Percentiles rank a stretch among this genome's conserved stretches.
phyloP scores from a whole-genome alignment of 2,797 vertebrate genomes.

The Alectoris magna region DNA sequence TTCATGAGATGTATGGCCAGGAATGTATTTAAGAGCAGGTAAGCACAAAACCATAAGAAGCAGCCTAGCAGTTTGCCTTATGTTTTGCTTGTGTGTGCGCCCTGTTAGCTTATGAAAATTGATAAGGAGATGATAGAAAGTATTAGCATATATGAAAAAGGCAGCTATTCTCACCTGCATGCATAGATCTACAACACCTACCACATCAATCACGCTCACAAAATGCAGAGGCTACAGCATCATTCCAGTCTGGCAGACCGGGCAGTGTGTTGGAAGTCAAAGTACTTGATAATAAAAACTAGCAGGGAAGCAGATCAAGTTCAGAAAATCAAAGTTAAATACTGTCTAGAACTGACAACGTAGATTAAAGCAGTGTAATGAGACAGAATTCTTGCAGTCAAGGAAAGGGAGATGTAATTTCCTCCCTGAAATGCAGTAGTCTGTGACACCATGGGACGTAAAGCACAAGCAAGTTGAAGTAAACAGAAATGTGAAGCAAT shows the following conservation, averaged over 20 bases:
- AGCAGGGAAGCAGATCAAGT: not conserved
- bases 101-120: not conserved
- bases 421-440: not conserved
- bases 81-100: not conserved
- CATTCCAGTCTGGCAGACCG: not conserved
- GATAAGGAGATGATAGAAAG: not conserved
- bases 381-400: not conserved
- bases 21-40: not conserved
- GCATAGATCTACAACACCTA: not conserved
- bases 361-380: not conserved
- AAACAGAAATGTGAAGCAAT: not conserved
- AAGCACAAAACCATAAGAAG: not conserved
- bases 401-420: not conserved
- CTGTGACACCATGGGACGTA: not conserved
- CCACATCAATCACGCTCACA: not conserved
- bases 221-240: fast-evolving
- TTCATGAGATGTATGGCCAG: not conserved
- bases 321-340: not conserved
- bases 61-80: not conserved
- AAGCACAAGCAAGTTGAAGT: conserved; percentile 5
- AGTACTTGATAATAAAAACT: not conserved
- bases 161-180: not conserved
- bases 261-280: not conserved
- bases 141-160: not conserved
- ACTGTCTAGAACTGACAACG: fast-evolving